phyloP scores from a whole-genome alignment of 2,113 vertebrate genomes.

The Cryptotis parvus region DNA sequence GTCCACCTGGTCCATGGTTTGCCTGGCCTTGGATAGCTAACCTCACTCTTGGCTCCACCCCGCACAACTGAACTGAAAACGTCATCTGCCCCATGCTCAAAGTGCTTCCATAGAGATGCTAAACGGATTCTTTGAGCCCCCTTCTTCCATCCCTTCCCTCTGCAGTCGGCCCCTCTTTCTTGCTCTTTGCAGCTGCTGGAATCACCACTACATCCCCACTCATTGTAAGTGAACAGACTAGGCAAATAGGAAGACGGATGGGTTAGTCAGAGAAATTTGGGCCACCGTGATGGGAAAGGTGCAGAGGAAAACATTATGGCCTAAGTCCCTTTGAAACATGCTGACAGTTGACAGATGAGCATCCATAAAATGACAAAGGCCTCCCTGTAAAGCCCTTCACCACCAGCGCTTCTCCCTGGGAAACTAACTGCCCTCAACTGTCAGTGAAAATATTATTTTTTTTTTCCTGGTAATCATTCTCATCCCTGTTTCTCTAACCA shows the following conservation, averaged over 20 bases:
- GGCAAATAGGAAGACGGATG: conserved; percentile 89
- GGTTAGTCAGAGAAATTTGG: conserved; percentile 87
- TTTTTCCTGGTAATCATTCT: conserved; percentile 86
- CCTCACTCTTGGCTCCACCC: conserved; percentile 43
- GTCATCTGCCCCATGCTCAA: conserved; percentile 58
- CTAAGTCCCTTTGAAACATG: conserved; percentile 88
- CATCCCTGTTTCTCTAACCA: conserved; percentile 69
- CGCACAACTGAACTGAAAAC: conserved; percentile 57
- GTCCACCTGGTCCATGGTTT: neutral
- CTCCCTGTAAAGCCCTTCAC: conserved; percentile 85
- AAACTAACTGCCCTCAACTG: conserved; percentile 89
- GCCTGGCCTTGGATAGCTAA: conserved; percentile 22
- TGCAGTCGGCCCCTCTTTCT: conserved; percentile 13
- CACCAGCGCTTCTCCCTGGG: conserved; percentile 88
- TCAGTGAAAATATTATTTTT: conserved; percentile 88
- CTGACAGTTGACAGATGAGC: conserved; percentile 94
- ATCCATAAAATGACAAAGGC: conserved; percentile 91
- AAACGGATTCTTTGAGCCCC: conserved; percentile 22
- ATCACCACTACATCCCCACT: conserved; percentile 80
- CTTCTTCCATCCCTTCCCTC: neutral
- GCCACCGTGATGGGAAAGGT: conserved; percentile 90
- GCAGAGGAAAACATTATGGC: conserved; percentile 89
- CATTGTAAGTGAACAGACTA: conserved; percentile 86
- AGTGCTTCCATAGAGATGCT: conserved; percentile 70
- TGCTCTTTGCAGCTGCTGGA: conserved; percentile 82